Evolutionary conservation across 2,888 invertebrate genomes (phyloP), one percentile per base, ranked within the genome.

Genomic region (Lasioglossum pauxillum): DNA sequence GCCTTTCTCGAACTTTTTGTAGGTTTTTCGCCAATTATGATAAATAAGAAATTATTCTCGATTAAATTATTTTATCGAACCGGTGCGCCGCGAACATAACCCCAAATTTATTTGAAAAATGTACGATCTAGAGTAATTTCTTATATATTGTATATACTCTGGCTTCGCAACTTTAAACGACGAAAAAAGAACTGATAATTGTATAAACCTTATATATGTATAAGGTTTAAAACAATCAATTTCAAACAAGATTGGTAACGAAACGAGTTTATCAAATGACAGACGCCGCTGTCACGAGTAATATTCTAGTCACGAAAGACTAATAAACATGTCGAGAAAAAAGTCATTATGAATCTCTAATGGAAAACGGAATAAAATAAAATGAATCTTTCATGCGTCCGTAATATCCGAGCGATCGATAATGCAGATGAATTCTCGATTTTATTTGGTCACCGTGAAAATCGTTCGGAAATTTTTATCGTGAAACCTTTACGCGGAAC

Each of bases 371-470:
- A 69, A 27, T 23, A 35, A 19, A 41, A 73, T 23, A 49, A 53
- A 14, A 27, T 23, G 19, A 53, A 27, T 81, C 49, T 67, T 81
- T 81, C 46, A 72, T 46, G 19, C 41, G 27, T 5, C 38, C 31
- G 35, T 35, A 31, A 72, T 64, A 64, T 81, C 44, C 41, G 46
- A 27, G 1, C 74, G 35, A 57, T 69, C 73, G 41, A n/a, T 60
- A 44, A 60, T 82, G 74, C 77, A 84, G 76, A 84, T 77, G 38
- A 27, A 67, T 73, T 46, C 73, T 8, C n/a, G 16, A 74, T 82
- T 41, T 67, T 46, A 69, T 73, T 73, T 57, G 10, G 67, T 5
- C 67, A 35, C 10, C 19, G 35, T 35, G 35, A 4, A 67, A 67
- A 35, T 67, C 67, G 67, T 67, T 35, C 35, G 35, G 67, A 35